Base-by-base conservation (phyloP, 2,888 invertebrate species). In the Leucoptera coffeella region DNA sequence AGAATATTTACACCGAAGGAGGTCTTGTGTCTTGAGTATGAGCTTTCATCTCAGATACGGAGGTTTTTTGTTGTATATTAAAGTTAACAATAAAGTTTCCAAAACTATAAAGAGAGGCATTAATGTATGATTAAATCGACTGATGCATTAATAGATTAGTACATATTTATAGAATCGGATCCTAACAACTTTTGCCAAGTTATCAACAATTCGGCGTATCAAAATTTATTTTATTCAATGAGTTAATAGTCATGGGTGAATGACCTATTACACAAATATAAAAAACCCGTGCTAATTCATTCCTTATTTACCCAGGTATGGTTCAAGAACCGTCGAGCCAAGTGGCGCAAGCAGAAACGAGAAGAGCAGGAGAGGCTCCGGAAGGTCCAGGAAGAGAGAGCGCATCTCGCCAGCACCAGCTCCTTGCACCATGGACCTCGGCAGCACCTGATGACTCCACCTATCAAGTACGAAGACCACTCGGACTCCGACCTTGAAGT, bases 291-390 rank as follows among this genome's bases (percentile, higher is more conserved):
- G 22, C 22, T 22, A 12, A 11, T 11, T 4, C 9, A 3, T n/a
- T 13, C n/a, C 8, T n/a, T 15, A 49, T 50, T 41, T 43, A 71
- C 67, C 9, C 72, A 94, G 94, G 94, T 94, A 8, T 94, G 94
- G 94, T 94, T 94, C 64, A 94, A 94, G 64, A 94, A 94, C 55
- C 79, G 94, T 12, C 77, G 94, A 20, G 94, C 94, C 39, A 95
- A 94, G 72, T 94, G 93, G 93, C 80, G 94, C 38, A 94, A 94
- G 49, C 92, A 92, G 53, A 93, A 93, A 53, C 80, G 93, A 2
- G 94, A 85, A 51, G 83, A 87, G 52, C 83, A 88, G 57, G 85
- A 88, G 57, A 67, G 88, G 31, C 65, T 88, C 39, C 76, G 89
- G 31, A 86, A 88, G 57, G 54, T 89, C 33, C 88, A 88, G 48